Conservation (phyloP, 1,140 invertebrate genomes). For the Reticulitermes speratus region DNA sequence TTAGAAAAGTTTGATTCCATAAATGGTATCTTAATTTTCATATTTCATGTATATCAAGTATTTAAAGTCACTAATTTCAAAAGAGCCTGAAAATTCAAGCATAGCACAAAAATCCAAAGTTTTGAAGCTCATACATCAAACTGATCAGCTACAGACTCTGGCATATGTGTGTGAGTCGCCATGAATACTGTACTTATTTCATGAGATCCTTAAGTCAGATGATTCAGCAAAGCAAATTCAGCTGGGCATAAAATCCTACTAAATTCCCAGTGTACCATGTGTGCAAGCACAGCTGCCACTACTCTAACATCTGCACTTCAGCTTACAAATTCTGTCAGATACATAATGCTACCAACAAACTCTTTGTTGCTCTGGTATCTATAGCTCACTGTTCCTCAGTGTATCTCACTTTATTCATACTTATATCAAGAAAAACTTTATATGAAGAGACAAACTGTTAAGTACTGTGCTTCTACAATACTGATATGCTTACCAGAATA, state of each 20-base stretch:
- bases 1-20: too few relatives aligned
- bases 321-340: not conserved
- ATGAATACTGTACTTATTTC: not conserved
- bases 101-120: too few relatives aligned
- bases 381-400: too few relatives aligned
- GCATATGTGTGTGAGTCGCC: not conserved
- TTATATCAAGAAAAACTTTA: too few relatives aligned
- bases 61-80: too few relatives aligned
- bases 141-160: not conserved
- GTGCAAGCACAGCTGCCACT: conserved; percentile 1
- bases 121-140: not conserved
- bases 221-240: not conserved
- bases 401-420: too few relatives aligned
- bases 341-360: not conserved
- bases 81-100: too few relatives aligned
- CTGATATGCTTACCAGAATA: too few relatives aligned
- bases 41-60: too few relatives aligned
- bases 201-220: not conserved
- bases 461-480: too few relatives aligned
- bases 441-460: too few relatives aligned
- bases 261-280: not conserved
- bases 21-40: too few relatives aligned
- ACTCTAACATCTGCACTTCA: not conserved
- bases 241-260: not conserved
- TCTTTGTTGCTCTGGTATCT: not conserved